phyloP scores from a whole-genome alignment of 2,113 vertebrate species.

The Triplophysa tibetana region DNA sequence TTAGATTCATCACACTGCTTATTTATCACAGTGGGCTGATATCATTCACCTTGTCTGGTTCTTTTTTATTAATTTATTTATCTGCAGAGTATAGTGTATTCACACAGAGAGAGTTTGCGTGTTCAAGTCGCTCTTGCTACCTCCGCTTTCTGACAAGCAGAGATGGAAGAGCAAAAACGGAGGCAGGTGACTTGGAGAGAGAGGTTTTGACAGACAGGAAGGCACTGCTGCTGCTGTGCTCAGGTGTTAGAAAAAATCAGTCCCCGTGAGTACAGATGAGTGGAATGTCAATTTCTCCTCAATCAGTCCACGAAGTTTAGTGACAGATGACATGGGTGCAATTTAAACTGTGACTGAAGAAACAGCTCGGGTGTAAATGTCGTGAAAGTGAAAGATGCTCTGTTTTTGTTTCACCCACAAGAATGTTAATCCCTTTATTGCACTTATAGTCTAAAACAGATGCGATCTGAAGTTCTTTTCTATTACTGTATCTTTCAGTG shows the following conservation, averaged over 20 bases:
- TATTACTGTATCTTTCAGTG: not conserved
- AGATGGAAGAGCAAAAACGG: not conserved
- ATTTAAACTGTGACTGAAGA: slow-evolving; percentile 32
- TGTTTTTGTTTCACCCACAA: slow-evolving; percentile 1
- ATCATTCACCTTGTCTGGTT: slow-evolving; percentile 50
- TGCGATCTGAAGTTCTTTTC: not conserved
- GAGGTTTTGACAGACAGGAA: slow-evolving; percentile 41
- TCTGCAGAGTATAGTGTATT: slow-evolving; percentile 14
- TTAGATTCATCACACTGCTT: slow-evolving; percentile 55
- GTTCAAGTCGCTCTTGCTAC: not conserved
- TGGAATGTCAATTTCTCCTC: slow-evolving; percentile 39
- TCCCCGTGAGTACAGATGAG: slow-evolving; percentile 37
- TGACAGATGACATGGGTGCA: slow-evolving; percentile 20
- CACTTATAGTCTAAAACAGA: not conserved
- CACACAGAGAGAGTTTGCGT: not conserved
- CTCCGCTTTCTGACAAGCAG: slow-evolving; percentile 6
- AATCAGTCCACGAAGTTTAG: not conserved
- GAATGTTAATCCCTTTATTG: slow-evolving; percentile 7
- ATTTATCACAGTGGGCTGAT: slow-evolving; percentile 58
- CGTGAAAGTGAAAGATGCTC: not conserved
- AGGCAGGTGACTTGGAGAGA: slow-evolving; percentile 10
- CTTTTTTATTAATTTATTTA: slow-evolving; percentile 64
- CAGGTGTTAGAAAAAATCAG: slow-evolving; percentile 41
- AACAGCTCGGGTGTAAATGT: slow-evolving; percentile 13
- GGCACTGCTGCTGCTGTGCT: slow-evolving; percentile 37